Evolutionary conservation across 2,113 vertebrate genomes (phyloP).

Genomic region (Riparia riparia): DNA sequence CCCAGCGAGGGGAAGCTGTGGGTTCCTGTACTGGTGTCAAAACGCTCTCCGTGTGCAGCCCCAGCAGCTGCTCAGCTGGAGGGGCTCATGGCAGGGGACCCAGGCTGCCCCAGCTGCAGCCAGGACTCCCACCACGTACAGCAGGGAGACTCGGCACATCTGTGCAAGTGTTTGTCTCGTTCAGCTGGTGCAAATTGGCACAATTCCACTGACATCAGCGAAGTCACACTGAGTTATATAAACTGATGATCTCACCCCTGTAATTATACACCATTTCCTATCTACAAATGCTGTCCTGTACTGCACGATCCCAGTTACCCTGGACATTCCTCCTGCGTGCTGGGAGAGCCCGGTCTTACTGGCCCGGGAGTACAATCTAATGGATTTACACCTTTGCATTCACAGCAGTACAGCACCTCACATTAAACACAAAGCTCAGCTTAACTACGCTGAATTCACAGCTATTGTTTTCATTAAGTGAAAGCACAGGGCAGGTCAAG

Average conservation of each 20-base stretch:
- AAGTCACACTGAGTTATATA: not conserved
- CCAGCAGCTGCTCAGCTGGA: not conserved
- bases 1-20: not conserved
- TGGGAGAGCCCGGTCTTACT: not conserved
- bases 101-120: not conserved
- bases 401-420: not conserved
- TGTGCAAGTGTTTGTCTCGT: not conserved
- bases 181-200: conserved; percentile 24
- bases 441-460: not conserved
- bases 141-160: not conserved
- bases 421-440: not conserved
- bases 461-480: conserved; percentile 13
- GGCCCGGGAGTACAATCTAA: not conserved
- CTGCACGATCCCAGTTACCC: not conserved
- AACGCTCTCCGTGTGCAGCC: not conserved
- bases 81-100: not conserved
- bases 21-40: fast-evolving
- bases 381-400: not conserved
- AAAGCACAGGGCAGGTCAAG: not conserved
- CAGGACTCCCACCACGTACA: not conserved
- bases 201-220: conserved; percentile 32
- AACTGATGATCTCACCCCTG: conserved; percentile 42
- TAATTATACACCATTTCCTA: conserved; percentile 26
- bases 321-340: not conserved
- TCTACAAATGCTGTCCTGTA: not conserved